Percentiles rank a stretch among this genome's conserved stretches.
Evolutionary conservation across 1,140 invertebrate genomes (phyloP).

Genomic region (Portunus trituberculatus): DNA sequence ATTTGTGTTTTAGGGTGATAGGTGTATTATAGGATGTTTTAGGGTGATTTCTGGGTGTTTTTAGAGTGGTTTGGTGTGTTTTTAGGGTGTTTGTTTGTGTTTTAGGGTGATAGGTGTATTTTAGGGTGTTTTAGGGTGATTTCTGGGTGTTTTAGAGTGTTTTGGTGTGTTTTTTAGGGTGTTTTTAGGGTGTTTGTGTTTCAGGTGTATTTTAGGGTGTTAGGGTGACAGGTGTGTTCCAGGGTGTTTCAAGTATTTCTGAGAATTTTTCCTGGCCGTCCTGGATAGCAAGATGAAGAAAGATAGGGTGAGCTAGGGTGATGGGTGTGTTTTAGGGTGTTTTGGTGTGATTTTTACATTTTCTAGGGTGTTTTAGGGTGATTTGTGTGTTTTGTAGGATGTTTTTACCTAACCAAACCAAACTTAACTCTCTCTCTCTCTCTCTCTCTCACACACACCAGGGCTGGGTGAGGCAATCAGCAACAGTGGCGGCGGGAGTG

Average conservation of each 20-base stretch:
- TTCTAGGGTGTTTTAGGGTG: background rate
- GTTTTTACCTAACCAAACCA: background rate
- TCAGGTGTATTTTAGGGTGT: background rate
- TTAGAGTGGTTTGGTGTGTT: too few relatives aligned
- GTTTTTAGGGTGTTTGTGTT: background rate
- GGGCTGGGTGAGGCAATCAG: constrained; percentile 68
- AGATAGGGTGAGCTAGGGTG: background rate
- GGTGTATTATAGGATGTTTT: background rate
- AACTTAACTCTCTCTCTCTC: background rate
- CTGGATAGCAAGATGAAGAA: too few relatives aligned
- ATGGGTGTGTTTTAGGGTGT: background rate
- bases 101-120: background rate
- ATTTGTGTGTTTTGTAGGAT: background rate
- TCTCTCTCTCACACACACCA: background rate
- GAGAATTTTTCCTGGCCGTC: too few relatives aligned
- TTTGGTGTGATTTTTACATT: too few relatives aligned
- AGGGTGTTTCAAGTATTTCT: too few relatives aligned
- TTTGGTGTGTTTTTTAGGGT: background rate
- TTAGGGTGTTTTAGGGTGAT: background rate
- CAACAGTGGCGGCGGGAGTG: constrained; percentile 75
- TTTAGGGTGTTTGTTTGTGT: too few relatives aligned
- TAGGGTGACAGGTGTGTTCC: background rate
- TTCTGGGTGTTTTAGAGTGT: too few relatives aligned
- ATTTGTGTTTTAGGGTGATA: too few relatives aligned
- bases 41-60: too few relatives aligned